Conservation (phyloP, 2,888 invertebrate species). For the Apamea sordens region DNA sequence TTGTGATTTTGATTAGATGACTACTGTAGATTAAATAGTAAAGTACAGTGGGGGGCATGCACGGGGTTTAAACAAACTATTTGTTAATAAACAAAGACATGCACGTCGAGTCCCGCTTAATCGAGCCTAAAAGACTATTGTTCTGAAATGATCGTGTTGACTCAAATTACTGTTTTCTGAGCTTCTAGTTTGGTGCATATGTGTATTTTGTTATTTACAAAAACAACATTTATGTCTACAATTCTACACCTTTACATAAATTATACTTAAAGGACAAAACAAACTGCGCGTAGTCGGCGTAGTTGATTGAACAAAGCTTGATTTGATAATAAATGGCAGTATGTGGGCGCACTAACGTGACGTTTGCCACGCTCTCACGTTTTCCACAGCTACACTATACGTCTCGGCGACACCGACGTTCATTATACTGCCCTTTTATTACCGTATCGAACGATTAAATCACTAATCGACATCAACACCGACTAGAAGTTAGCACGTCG, state of each 20-base stretch:
- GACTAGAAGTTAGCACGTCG: conserved; percentile 38
- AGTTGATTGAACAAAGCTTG: conserved; percentile 33
- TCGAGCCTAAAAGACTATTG: background rate
- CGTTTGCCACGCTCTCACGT: conserved; percentile 51
- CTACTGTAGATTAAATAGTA: too few relatives aligned
- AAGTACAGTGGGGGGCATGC: too few relatives aligned
- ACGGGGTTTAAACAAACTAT: too few relatives aligned
- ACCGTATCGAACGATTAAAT: conserved; percentile 53
- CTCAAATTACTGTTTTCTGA: background rate
- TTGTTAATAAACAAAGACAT: background rate
- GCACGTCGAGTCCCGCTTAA: background rate
- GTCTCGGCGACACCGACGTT: conserved; percentile 38
- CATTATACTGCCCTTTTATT: conserved; percentile 58
- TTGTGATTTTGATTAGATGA: too few relatives aligned
- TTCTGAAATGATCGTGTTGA: background rate
- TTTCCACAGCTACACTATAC: conserved; percentile 27
- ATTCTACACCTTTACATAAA: background rate
- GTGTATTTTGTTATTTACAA: background rate
- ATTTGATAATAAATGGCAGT: conserved; percentile 40
- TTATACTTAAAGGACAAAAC: background rate
- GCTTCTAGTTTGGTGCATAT: background rate
- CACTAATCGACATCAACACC: conserved; percentile 43
- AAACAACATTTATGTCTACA: background rate
- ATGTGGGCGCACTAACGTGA: conserved; percentile 65
- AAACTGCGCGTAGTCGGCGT: conserved; percentile 18